Evolutionary conservation across 1,140 invertebrate genomes (phyloP), one percentile per base, ranked within the genome.

Genomic region (Trichoplusia ni): DNA sequence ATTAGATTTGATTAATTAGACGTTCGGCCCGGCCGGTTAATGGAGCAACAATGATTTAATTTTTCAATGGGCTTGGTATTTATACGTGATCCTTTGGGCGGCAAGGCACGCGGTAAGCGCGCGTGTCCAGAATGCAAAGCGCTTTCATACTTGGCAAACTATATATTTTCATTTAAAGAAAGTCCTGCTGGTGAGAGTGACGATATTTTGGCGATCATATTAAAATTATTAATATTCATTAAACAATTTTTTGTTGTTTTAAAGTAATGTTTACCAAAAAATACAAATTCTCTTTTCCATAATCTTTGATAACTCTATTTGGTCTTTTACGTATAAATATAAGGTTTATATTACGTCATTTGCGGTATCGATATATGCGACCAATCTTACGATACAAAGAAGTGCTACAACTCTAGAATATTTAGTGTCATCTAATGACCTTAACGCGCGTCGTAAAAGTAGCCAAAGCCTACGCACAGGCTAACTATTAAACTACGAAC

Each of bases 61-160:
- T 90, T 90, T 90, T 89, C 84, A 84, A 87, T 91, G 89, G 90
- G 89, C 89, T 91, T 88, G 90, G 90, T 91, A 82, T 91, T 88
- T 91, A 91, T 91, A 91, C 54, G 85, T 85, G 86, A 82, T 89
- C 86, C 87, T 89, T 88, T 82, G 84, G 78, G 76, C 77, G 81
- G 83, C 85, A 69, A 79, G 79, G 86, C 84, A 82, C 82, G 88
- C 81, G 76, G 73, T 46, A 29, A 8, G 3, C 3, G 71, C 65
- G 75, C 85, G 82, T 86, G 87, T 35, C 14, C 9, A n/a, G 89
- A 77, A 82, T 88, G 49, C 27, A 37, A 84, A 89, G 64, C 46
- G 75, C 70, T 75, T 80, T 83, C 84, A 81, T 84, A 86, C 81
- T 86, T 89, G 81, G 85, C 82, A 75, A 84, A 83, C 72, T 82